Base-by-base conservation (phyloP, 2,888 invertebrate species). In the Mythimna albipuncta region DNA sequence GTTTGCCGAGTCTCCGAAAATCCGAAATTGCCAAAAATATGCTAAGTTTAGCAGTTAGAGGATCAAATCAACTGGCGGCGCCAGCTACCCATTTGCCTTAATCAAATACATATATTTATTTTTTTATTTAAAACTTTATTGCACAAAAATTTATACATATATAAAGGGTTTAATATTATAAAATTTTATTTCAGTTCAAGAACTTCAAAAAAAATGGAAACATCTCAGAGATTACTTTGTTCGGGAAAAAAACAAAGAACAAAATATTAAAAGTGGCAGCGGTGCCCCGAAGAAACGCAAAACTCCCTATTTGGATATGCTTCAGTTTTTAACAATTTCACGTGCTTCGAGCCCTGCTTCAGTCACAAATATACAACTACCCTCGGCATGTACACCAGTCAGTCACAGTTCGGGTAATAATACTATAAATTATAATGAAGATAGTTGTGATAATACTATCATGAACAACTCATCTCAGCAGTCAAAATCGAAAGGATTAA, bases 211-310 rank as follows among this genome's bases (percentile, higher is more conserved):
- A 35, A 35, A 35, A 35, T 35, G 32, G 32, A 35, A 35, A n/a
- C 35, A 35, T 35, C 35, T 35, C 35, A 2, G 32, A 35, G 4
- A 35, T 35, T 35, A 35, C 32, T 35, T 35, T 35, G 32, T 35
- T 35, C 32, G 32, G 32, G 32, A 35, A 35, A 35, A 35, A 35
- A 35, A 35, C 32, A 35, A 35, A 35, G 32, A 35, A 35, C 32
- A 35, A 35, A 35, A 35, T 35, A 50, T 50, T 50, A 54, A 54
- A n/a, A 54, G 54, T 54, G 54, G 54, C 54, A 54, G 54, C 54
- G 54, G 54, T 54, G 54, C 54, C 54, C 54, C 54, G 54, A 54
- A 54, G 54, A 54, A 54, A 54, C 54, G 54, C 54, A 54, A 54
- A 54, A 54, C 54, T 54, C 54, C 54, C 54, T 54, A 54, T 54